Evolutionary conservation across 2,888 invertebrate genomes (phyloP).

Genomic region (Altica lythri): DNA sequence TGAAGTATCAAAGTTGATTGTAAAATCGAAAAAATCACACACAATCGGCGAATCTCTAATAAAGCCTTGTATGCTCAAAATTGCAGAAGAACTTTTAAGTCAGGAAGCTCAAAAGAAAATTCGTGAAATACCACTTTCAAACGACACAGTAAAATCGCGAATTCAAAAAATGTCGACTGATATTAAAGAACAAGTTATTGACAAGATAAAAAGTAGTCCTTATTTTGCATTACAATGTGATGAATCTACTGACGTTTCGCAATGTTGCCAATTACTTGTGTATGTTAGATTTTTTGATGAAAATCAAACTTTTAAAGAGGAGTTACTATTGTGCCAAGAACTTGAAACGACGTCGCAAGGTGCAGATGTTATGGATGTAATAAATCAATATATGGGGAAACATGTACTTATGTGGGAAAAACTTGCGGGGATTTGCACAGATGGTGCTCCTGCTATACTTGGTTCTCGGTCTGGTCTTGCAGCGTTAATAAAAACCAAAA

Average conservation of each 20-base stretch:
- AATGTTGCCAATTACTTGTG: conserved; percentile 17
- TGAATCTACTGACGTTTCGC: not conserved
- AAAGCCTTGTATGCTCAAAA: too few species aligned
- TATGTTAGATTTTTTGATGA: conserved; percentile 34
- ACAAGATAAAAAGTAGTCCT: not conserved
- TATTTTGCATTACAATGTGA: not conserved
- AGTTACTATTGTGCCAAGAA: not conserved
- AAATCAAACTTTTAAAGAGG: conserved; percentile 16
- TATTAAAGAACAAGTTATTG: too few species aligned
- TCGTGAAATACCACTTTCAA: not conserved
- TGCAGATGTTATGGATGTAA: not conserved
- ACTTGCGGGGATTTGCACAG: conserved; percentile 31
- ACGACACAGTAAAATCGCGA: not conserved
- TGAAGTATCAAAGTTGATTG: too few species aligned
- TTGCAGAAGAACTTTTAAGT: too few species aligned
- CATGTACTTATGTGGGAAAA: conserved; percentile 17
- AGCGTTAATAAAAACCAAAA: conserved; percentile 34
- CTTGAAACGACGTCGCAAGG: not conserved
- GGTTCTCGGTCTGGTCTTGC: conserved; percentile 34
- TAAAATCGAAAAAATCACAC: too few species aligned
- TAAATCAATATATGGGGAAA: not conserved
- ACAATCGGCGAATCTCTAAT: not conserved
- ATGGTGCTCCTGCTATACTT: conserved; percentile 34
- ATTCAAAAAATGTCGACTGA: conserved; percentile 34
- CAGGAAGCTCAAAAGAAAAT: not conserved